Evolutionary conservation across 2,113 vertebrate genomes (phyloP).

Genomic region (Hippocampus mohnikei): DNA sequence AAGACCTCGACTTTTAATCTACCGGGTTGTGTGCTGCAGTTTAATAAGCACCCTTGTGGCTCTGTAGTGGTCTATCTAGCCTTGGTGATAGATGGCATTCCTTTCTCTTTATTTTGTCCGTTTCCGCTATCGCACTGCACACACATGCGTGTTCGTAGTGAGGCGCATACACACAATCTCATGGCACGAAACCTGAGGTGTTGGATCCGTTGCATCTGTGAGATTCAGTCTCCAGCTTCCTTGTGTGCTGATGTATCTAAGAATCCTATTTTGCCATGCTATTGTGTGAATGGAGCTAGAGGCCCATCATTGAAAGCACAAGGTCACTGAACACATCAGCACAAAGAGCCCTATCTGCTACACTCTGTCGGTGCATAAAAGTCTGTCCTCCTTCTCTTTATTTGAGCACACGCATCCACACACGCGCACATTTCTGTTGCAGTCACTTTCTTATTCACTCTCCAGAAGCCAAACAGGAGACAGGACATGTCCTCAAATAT

Average conservation of each 20-base stretch:
- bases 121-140: conserved; percentile 29
- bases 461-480: conserved; percentile 44
- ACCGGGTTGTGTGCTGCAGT: conserved; percentile 8
- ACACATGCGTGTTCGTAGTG: conserved; percentile 1
- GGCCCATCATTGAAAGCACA: conserved; percentile 60
- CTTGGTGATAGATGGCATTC: conserved; percentile 57
- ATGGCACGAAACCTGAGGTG: conserved; percentile 24
- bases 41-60: conserved; percentile 47
- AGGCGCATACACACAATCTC: conserved; percentile 20
- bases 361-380: conserved; percentile 41
- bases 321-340: conserved; percentile 65
- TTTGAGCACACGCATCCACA: conserved; percentile 19
- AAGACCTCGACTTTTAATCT: conserved; percentile 24
- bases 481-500: conserved; percentile 55
- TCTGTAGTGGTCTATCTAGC: conserved; percentile 45
- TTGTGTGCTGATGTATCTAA: conserved; percentile 61
- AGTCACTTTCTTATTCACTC: conserved; percentile 52
- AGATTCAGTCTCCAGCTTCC: conserved; percentile 47
- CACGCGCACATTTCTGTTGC: conserved; percentile 30
- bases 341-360: conserved; percentile 58
- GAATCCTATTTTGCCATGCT: conserved; percentile 61
- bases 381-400: conserved; percentile 25
- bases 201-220: conserved; percentile 43
- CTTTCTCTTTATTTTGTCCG: conserved; percentile 46
- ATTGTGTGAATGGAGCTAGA: conserved; percentile 63